These are phyloP conservation scores for Orius insidiosus DNA, from an alignment of 1,140 invertebrate species.

Conservation along the genomic window DNA sequence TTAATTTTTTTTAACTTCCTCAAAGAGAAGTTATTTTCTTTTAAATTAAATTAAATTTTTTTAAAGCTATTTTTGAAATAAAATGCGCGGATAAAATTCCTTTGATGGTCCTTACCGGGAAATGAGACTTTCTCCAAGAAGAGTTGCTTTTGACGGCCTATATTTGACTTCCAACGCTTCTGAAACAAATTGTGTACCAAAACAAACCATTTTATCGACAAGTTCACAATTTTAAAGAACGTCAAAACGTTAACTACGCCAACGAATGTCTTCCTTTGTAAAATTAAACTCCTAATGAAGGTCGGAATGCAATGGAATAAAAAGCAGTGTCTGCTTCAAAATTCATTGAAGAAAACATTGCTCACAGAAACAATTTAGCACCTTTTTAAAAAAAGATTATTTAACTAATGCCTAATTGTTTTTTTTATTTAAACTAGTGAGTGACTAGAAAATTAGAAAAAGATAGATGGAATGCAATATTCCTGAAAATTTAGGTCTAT, in stretches of 20 bases:
- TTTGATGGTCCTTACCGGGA: background rate
- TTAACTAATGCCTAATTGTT: background rate
- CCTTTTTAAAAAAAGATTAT: background rate
- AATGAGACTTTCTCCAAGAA: background rate
- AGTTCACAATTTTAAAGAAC: background rate
- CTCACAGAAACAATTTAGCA: background rate
- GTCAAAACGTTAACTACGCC: background rate
- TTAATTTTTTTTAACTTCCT: background rate
- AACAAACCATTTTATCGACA: background rate
- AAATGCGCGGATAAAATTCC: background rate
- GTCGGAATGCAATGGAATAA: background rate
- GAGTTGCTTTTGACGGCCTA: background rate
- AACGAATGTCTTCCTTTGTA: background rate
- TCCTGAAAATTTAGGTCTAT: background rate
- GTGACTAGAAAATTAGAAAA: background rate
- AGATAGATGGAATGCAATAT: background rate
- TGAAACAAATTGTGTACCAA: slow-evolving; percentile 1
- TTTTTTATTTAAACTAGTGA: background rate
- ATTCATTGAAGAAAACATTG: slow-evolving; percentile 19
- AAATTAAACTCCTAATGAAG: background rate
- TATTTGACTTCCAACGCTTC: background rate
- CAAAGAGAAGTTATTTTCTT: background rate
- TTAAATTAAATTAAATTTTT: background rate
- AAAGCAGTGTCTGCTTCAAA: slow-evolving; percentile 23
- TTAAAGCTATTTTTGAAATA: background rate